Evolutionary conservation across 1,140 invertebrate species (phyloP).

Genomic region (Saccostrea echinata): DNA sequence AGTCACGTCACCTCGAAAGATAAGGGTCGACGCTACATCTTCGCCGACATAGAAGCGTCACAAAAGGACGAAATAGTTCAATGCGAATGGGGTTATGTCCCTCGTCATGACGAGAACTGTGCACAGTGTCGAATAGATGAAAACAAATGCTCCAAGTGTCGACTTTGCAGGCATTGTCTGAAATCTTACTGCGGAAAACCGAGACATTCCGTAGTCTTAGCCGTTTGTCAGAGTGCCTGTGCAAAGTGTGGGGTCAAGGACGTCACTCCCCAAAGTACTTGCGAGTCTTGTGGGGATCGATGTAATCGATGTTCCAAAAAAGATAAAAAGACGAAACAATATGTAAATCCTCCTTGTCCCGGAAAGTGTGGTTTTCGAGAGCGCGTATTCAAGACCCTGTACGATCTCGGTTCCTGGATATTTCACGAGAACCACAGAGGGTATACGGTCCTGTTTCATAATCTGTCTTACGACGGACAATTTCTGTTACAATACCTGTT

Average conservation of each 20-base stretch:
- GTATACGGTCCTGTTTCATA: slow-evolving; percentile 12
- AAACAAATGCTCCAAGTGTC: slow-evolving; percentile 12
- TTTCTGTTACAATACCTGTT: slow-evolving; percentile 42
- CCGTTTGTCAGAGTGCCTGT: slow-evolving; percentile 44
- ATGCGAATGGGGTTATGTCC: slow-evolving; percentile 37
- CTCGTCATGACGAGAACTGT: neutral
- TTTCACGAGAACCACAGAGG: slow-evolving; percentile 18
- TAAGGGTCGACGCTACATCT: slow-evolving; percentile 37
- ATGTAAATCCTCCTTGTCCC: slow-evolving; percentile 35
- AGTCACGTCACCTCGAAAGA: neutral
- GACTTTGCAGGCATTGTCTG: neutral
- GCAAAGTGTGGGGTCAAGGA: slow-evolving; percentile 16
- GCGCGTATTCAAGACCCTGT: slow-evolving; percentile 40
- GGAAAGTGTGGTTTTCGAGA: slow-evolving; percentile 49
- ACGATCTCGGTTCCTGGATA: slow-evolving; percentile 18
- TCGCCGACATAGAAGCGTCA: slow-evolving; percentile 48
- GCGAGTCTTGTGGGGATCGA: slow-evolving; percentile 14
- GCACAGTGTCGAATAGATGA: neutral
- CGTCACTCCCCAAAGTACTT: neutral
- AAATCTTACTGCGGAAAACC: slow-evolving; percentile 43
- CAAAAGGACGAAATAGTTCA: slow-evolving; percentile 39
- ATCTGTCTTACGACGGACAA: neutral
- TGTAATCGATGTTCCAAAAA: neutral
- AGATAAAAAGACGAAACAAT: slow-evolving; percentile 17
- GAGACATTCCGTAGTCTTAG: slow-evolving; percentile 26